Base-by-base conservation (phyloP, 1,140 invertebrate genomes). In the Cydia amplana region DNA sequence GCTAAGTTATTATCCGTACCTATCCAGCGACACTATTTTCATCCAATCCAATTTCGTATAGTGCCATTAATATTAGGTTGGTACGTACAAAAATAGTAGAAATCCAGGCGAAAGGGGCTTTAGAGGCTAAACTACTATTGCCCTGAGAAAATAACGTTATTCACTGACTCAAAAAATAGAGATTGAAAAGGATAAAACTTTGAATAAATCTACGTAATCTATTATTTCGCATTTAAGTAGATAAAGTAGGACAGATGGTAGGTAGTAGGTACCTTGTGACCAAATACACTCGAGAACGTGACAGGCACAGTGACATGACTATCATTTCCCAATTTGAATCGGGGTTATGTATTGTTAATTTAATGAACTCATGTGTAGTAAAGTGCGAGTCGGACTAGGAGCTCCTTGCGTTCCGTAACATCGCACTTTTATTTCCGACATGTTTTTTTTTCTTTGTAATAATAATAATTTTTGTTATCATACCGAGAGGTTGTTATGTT, bases 81-180 rank as follows among this genome's bases (percentile, higher is more conserved):
- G 28, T 18, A n/a, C 1, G 28, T 28, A n/a, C 36, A 32, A 65
- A 60, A 20, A 60, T 49, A 51, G 49, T 51, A 18, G 49, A 28
- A 32, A 32, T 67, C 28, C 64, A 16, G 25, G 25, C 25, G 10
- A 36, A n/a, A 40, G 36, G 7, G 25, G 20, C 64, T n/a, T n/a
- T 51, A 4, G 49, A n/a, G 49, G 49, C 16, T 51, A 51, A 70
- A 40, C 16, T n/a, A 18, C 32, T 18, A 70, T 20, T 36, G 32
- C 3, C 36, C 65, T 18, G 64, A 67, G 64, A 67, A 67, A 67
- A 67, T 36, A 67, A 67, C 25, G 14, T 67, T 67, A 67, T 67
- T 32, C 64, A 67, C 64, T 67, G 64, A 67, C 64, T 67, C 64
- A n/a, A 67, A 70, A 70, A 70, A 70, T 70, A 70, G 36, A 40